A percentile compares a stretch with the other conserved stretches of the same genome.
These are phyloP conservation scores for Siphonodentalium dalli DNA, from an alignment of 2,888 invertebrate genomes.

Conservation along the genomic window DNA sequence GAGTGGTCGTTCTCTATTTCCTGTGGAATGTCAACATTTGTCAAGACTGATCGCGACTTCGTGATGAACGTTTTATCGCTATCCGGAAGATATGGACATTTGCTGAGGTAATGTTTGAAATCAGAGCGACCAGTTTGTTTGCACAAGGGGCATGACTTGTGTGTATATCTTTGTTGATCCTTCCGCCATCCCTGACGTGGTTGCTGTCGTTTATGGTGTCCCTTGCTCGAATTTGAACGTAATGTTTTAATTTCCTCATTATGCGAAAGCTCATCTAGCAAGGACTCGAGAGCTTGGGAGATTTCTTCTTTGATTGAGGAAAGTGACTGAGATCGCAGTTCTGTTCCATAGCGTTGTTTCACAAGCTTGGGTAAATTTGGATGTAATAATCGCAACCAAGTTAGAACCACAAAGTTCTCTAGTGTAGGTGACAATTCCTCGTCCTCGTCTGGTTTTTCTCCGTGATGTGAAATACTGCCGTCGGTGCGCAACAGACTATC, in stretches of 20 bases:
- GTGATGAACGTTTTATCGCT: conserved; percentile 13
- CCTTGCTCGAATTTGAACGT: conserved; percentile 4
- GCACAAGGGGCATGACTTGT: conserved; percentile 23
- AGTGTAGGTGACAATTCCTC: too few relatives aligned
- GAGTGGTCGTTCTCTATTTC: too few relatives aligned
- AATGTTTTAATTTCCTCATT: conserved; percentile 12
- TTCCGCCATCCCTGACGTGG: neutral
- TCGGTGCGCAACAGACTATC: too few relatives aligned
- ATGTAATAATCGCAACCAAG: too few relatives aligned
- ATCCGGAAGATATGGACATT: conserved; percentile 18
- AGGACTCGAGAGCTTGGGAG: conserved; percentile 16
- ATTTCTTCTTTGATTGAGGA: conserved; percentile 27
- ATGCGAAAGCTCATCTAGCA: conserved; percentile 18
- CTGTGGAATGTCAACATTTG: too few relatives aligned
- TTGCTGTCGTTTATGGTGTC: too few relatives aligned
- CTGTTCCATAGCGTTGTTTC: conserved; percentile 24
- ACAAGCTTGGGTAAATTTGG: conserved; percentile 14
- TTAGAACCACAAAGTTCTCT: too few relatives aligned
- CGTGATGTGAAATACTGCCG: too few relatives aligned
- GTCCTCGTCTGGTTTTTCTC: too few relatives aligned
- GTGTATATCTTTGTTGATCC: neutral
- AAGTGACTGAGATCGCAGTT: conserved; percentile 15
- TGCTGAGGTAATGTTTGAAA: conserved; percentile 18
- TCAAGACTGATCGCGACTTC: conserved; percentile 1
- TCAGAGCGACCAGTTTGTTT: conserved; percentile 13